A percentile compares a stretch with the other conserved stretches of the same genome.
These are phyloP conservation scores for Acanthosepion lycidas DNA, from an alignment of 2,888 invertebrate genomes.

Conservation along the genomic window DNA sequence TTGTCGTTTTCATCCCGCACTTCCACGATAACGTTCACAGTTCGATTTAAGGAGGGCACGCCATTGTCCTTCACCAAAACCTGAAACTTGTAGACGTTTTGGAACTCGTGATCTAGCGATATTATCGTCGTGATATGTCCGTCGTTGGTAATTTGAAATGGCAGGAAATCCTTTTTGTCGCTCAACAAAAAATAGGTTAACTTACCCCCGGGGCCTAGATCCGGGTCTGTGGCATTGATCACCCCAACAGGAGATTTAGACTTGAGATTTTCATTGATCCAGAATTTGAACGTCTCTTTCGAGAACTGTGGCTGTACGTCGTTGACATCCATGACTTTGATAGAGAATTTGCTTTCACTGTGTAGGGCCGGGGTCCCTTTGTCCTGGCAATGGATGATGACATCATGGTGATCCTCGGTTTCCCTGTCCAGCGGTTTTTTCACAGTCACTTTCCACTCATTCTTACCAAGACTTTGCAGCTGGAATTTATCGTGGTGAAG, in stretches of 20 bases:
- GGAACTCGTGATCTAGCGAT: background rate
- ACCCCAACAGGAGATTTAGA: background rate
- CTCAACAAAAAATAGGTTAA: background rate
- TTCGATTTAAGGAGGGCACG: background rate
- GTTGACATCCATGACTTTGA: background rate
- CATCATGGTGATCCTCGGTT: background rate
- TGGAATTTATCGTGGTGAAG: background rate
- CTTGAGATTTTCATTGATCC: background rate
- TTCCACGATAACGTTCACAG: background rate
- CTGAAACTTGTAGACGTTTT: slow-evolving; percentile 33
- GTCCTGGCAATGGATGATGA: background rate
- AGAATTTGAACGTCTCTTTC: slow-evolving; percentile 15
- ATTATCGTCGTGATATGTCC: background rate
- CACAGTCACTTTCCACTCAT: background rate
- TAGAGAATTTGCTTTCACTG: background rate
- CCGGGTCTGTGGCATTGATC: background rate
- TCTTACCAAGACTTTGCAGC: background rate
- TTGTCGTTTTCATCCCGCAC: background rate
- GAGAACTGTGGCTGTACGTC: background rate
- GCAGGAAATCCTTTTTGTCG: slow-evolving; percentile 13
- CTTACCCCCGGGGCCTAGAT: background rate
- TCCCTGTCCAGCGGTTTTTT: background rate
- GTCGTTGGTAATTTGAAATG: background rate
- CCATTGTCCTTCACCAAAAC: background rate
- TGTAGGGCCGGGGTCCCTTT: background rate